phyloP scores from a whole-genome alignment of 2,797 vertebrate genomes.

The Emydoidea blandingii region DNA sequence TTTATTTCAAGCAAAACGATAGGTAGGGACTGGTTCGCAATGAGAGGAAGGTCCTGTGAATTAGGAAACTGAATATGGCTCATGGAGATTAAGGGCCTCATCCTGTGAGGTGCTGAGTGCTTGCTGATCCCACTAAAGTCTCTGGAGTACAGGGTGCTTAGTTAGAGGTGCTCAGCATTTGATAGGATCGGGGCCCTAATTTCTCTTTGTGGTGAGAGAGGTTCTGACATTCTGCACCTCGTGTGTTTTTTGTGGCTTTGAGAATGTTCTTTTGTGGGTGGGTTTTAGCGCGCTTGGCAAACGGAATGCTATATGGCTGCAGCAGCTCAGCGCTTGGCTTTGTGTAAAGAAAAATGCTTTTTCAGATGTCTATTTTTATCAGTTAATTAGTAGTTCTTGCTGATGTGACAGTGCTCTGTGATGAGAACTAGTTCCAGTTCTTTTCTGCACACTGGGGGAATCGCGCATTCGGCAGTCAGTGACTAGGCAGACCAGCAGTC shows the following conservation, averaged over 20 bases:
- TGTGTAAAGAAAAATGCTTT: not conserved
- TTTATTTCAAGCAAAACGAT: not conserved
- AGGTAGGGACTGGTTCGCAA: not conserved
- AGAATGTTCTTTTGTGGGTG: not conserved
- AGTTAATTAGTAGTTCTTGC: constrained; percentile 56
- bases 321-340: not conserved
- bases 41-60: not conserved
- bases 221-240: not conserved
- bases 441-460: not conserved
- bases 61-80: not conserved
- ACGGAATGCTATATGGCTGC: not conserved
- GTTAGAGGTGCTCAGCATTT: fast-evolving
- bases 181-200: not conserved
- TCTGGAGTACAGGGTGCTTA: not conserved
- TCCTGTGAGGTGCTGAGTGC: not conserved
- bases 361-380: constrained; percentile 64
- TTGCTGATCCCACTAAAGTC: not conserved
- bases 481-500: not conserved
- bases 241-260: not conserved
- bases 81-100: not conserved
- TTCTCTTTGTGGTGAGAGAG: not conserved
- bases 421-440: constrained; percentile 43
- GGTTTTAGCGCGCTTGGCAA: not conserved
- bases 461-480: not conserved
- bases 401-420: constrained; percentile 2